Evolutionary conservation across 2,113 vertebrate genomes (phyloP).

Genomic region (Dissostichus mawsoni): DNA sequence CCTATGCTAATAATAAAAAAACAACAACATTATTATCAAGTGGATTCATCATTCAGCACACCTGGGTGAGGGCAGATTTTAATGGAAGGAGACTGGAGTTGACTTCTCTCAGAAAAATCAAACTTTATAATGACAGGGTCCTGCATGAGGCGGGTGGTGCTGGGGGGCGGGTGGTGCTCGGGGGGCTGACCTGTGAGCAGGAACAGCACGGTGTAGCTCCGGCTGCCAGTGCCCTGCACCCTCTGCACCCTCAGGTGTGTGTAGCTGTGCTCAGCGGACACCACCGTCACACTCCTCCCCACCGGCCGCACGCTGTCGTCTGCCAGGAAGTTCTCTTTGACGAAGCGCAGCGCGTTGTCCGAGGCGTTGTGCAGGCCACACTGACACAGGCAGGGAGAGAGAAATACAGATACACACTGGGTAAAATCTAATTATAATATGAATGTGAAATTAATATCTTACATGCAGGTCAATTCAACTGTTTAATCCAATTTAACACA

Average conservation of each 20-base stretch:
- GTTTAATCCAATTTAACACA: no score
- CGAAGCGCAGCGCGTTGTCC: constrained; percentile 81
- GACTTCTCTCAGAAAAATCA: not conserved
- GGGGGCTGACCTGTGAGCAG: constrained; percentile 79
- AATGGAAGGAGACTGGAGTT: no score
- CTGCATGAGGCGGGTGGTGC: not conserved
- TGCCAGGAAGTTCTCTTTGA: constrained; percentile 86
- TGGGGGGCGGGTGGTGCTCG: not conserved
- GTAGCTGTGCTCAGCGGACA: constrained; percentile 78
- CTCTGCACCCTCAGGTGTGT: constrained; percentile 78
- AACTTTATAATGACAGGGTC: not conserved
- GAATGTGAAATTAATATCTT: no score
- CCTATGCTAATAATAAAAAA: no score
- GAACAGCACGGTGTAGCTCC: constrained; percentile 80
- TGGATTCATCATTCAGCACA: no score
- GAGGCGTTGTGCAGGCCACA: constrained; percentile 85
- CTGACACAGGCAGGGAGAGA: constrained; percentile 36
- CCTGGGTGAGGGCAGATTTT: no score
- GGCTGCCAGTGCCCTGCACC: constrained; percentile 63
- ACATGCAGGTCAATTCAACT: no score
- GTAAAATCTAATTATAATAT: no score
- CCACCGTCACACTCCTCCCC: constrained; percentile 61
- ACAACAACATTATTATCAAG: no score
- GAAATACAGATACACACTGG: not conserved
- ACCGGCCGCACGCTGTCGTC: constrained; percentile 74